phyloP scores from a whole-genome alignment of 2,797 vertebrate species.

The Stomatorhinus walkeri region DNA sequence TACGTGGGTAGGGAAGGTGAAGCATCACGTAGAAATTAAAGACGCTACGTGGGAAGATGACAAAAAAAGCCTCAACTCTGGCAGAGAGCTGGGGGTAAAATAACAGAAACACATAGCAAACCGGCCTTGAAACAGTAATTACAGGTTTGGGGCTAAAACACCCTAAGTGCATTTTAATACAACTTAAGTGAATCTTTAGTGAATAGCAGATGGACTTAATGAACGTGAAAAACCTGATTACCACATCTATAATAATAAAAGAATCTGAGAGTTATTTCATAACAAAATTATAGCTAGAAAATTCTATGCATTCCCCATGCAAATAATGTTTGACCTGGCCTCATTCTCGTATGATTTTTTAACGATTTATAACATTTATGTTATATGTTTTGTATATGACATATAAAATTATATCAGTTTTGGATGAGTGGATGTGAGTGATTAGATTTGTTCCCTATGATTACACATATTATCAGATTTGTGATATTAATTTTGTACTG shows the following conservation, averaged over 20 bases:
- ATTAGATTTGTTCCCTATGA: not conserved
- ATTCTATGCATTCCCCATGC: not conserved
- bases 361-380: not conserved
- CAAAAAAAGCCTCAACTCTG: not conserved
- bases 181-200: not conserved
- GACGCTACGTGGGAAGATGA: not conserved
- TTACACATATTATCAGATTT: not conserved
- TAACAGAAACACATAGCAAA: not conserved
- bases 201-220: not conserved
- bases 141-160: not conserved
- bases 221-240: not conserved
- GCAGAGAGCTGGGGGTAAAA: not conserved
- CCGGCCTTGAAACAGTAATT: not conserved
- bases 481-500: not conserved
- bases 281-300: not conserved
- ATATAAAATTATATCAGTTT: not conserved
- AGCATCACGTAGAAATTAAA: not conserved
- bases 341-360: not conserved
- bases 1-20: not conserved
- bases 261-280: not conserved
- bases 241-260: not conserved
- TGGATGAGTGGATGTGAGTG: not conserved
- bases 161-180: not conserved
- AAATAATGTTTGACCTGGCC: not conserved
- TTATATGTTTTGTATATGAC: not conserved